phyloP scores from a whole-genome alignment of 2,113 vertebrate genomes.

The Brachionichthys hirsutus region DNA sequence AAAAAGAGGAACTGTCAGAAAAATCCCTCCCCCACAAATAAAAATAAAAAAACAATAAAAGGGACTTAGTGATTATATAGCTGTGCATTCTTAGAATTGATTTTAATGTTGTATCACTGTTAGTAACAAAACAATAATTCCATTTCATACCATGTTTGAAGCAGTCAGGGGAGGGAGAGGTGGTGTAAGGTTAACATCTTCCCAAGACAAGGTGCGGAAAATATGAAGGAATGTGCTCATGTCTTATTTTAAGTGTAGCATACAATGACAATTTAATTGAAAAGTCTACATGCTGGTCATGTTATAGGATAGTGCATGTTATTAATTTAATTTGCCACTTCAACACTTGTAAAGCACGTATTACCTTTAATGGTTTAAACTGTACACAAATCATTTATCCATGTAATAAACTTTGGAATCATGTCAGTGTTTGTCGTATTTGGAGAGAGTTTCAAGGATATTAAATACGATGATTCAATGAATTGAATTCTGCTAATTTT shows the following conservation, averaged over 20 bases:
- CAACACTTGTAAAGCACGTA: conserved; percentile 37
- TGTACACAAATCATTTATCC: conserved; percentile 43
- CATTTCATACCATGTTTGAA: conserved; percentile 12
- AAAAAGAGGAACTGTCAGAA: conserved; percentile 46
- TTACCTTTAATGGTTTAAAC: conserved; percentile 23
- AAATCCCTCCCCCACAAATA: conserved; percentile 31
- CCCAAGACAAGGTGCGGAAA: conserved; percentile 47
- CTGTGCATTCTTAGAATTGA: conserved; percentile 1
- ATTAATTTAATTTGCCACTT: conserved; percentile 60
- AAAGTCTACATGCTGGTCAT: conserved; percentile 75
- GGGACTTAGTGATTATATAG: conserved; percentile 1
- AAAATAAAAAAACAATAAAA: conserved; percentile 44
- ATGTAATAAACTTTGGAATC: conserved; percentile 38
- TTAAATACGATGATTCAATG: too few species aligned
- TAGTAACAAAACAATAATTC: conserved; percentile 30
- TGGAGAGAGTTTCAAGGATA: too few species aligned
- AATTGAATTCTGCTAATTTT: too few species aligned
- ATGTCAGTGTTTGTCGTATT: not conserved
- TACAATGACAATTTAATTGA: conserved; percentile 55
- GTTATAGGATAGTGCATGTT: conserved; percentile 46
- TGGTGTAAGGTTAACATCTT: conserved; percentile 35
- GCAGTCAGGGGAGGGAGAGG: not conserved
- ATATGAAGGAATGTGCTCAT: conserved; percentile 33
- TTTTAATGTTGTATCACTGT: conserved; percentile 28
- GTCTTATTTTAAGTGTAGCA: conserved; percentile 53